Evolutionary conservation across 2,888 invertebrate genomes (phyloP), one percentile per base, ranked within the genome.

Genomic region (Brachyptera risi): DNA sequence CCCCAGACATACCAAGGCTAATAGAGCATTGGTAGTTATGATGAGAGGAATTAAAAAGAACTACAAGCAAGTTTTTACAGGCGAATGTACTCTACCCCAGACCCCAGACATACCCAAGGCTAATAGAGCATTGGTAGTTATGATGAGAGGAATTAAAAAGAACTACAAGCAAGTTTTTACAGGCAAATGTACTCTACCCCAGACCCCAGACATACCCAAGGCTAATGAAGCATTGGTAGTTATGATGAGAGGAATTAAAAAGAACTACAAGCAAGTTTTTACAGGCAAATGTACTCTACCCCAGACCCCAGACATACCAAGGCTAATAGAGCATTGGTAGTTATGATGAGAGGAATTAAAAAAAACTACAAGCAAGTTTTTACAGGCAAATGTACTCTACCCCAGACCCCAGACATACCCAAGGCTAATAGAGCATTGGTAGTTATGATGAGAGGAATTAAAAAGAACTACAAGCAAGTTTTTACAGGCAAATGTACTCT

Each of bases 261-360:
- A 15, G 19, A 58, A 58, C 26, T 58, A 11, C 21, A 58, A 58
- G 17, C 40, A 58, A 24, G 58, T 58, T 24, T 24, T 42, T n/a
- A n/a, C n/a, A n/a, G n/a, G n/a, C n/a, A n/a, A n/a, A n/a, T n/a
- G n/a, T n/a, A n/a, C n/a, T n/a, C n/a, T n/a, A n/a, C n/a, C n/a
- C n/a, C n/a, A n/a, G n/a, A n/a, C n/a, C n/a, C n/a, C n/a, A n/a
- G n/a, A n/a, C n/a, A n/a, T n/a, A n/a, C n/a, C n/a, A n/a, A n/a
- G n/a, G 35, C 35, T 11, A 35, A 35, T 24, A 21, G 15, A 15
- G 50, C 50, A 50, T n/a, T 38, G 38, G 38, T 37, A 15, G 21
- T 56, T 13, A 58, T 58, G 58, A 19, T 58, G 9, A 9, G 58
- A 7, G 58, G 58, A n/a, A 58, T 58, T 15, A 58, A 58, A n/a